phyloP scores from a whole-genome alignment of 2,888 invertebrate genomes.

The Hipparchia semele region DNA sequence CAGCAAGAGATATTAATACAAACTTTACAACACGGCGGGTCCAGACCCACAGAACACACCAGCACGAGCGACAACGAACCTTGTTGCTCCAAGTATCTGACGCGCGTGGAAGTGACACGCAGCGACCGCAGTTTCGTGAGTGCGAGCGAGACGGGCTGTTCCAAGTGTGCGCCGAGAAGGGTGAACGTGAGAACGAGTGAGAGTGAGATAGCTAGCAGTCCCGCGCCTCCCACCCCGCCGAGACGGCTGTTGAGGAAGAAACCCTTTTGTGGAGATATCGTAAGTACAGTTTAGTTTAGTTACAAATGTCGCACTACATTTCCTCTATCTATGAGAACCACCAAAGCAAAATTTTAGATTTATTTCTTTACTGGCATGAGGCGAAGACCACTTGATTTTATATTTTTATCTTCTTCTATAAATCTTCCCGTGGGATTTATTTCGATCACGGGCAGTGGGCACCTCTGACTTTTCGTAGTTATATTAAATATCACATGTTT shows the following conservation, averaged over 20 bases:
- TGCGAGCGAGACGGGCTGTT: constrained; percentile 43
- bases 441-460: too few species aligned
- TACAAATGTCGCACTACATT: too few species aligned
- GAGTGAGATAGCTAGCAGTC: constrained; percentile 51
- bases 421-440: too few species aligned
- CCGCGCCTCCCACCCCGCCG: constrained; percentile 56
- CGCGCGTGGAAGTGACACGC: constrained; percentile 41
- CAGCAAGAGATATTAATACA: constrained; percentile 54
- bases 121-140: constrained; percentile 38
- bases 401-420: too few species aligned
- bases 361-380: too few species aligned
- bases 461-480: too few species aligned
- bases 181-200: constrained; percentile 45
- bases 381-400: too few species aligned
- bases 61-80: constrained; percentile 32
- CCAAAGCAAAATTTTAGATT: too few species aligned
- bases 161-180: constrained; percentile 40
- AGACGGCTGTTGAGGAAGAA: constrained; percentile 51
- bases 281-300: constrained; percentile 38
- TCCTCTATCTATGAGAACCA: too few species aligned
- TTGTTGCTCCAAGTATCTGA: constrained; percentile 41
- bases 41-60: constrained; percentile 9
- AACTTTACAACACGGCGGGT: constrained; percentile 43
- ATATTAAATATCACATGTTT: too few species aligned
- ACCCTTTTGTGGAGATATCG: constrained; percentile 43